Conservation (phyloP, 2,888 invertebrate genomes). For the Acleris holmiana region DNA sequence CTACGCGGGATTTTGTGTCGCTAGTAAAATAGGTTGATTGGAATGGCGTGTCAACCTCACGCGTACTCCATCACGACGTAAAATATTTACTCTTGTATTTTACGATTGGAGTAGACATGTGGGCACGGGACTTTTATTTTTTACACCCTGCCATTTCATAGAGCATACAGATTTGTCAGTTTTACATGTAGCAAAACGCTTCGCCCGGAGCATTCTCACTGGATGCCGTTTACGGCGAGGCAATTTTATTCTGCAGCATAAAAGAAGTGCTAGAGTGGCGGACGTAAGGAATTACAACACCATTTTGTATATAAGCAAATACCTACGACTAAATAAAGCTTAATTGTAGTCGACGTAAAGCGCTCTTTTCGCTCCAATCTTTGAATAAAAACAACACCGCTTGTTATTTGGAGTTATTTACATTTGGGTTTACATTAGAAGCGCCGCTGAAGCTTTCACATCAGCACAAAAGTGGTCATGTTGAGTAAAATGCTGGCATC, state of each 20-base stretch:
- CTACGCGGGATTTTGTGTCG: conserved; percentile 14
- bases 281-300: neutral
- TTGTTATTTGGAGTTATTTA: conserved; percentile 39
- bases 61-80: conserved; percentile 34
- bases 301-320: neutral
- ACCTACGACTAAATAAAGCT: conserved; percentile 23
- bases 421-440: conserved; percentile 33
- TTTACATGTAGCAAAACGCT: neutral
- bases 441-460: conserved; percentile 29
- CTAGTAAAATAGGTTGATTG: conserved; percentile 37
- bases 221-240: neutral
- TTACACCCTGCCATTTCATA: neutral
- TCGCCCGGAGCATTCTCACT: neutral
- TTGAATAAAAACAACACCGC: conserved; percentile 29
- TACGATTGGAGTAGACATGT: conserved; percentile 26
- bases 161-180: neutral
- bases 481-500: conserved; percentile 54
- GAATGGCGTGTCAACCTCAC: conserved; percentile 37
- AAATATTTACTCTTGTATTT: conserved; percentile 36
- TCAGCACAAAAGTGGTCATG: conserved; percentile 52
- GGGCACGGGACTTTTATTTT: conserved; percentile 2
- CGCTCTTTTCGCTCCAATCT: conserved; percentile 20
- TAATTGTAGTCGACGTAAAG: conserved; percentile 21
- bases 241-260: neutral
- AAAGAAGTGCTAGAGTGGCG: neutral